Evolutionary conservation across 2,113 vertebrate genomes (phyloP), one percentile per base, ranked within the genome.

Genomic region (Petrocephalus zakoni): DNA sequence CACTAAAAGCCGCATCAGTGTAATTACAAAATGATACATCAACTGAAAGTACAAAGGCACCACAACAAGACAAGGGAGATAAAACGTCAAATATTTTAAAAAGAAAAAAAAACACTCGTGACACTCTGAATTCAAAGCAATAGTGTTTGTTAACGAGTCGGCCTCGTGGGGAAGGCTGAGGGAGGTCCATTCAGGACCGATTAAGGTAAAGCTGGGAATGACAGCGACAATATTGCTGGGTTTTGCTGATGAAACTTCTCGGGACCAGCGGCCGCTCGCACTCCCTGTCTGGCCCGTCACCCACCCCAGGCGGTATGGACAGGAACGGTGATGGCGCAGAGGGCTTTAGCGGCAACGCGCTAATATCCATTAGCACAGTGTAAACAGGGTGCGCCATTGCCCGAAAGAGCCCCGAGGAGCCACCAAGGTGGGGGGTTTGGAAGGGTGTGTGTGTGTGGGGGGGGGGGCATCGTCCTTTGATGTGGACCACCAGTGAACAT

Each of bases 401-500:
- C 52, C 84, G 56, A 25, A 86, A 22, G 11, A 85, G 25, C 37
- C 37, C 10, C 37, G 72, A 78, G 72, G 81, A 22, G 52, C 49
- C 51, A 86, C 49, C 47, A 52, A 13, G 83, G 83, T 56, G n/a
- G 84, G 84, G 19, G 47, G 25, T 7, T 10, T 17, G 15, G n/a
- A n/a, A n/a, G n/a, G n/a, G n/a, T n/a, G n/a, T n/a, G n/a, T n/a
- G n/a, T n/a, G n/a, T n/a, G n/a, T n/a, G 53, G 68, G 7, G 11
- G 19, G 25, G 1, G 17, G 42, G 9, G 55, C 10, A 17, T 49
- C 2, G 34, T 87, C 42, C 25, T 86, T 86, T 86, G 84, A 86
- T 86, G n/a, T 55, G 52, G 25, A 86, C 51, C 49, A 86, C 52
- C 84, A 86, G 7, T 53, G 51, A 86, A 86, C 52, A 86, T 6